Evolutionary conservation across 2,888 invertebrate species (phyloP).

Genomic region (Cynaeus angustus): DNA sequence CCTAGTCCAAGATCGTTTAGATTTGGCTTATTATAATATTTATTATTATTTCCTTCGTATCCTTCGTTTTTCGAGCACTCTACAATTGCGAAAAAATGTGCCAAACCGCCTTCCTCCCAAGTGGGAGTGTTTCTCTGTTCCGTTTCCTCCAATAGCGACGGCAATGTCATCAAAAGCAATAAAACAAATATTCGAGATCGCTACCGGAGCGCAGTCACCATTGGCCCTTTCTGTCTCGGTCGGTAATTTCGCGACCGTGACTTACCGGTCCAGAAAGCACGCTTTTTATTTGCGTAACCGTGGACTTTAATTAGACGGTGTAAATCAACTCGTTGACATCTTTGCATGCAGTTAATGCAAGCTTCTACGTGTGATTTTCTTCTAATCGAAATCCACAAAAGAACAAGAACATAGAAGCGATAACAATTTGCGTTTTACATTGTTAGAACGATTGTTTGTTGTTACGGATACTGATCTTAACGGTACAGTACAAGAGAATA

Average conservation of each 20-base stretch:
- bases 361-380: constrained; percentile 21
- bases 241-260: constrained; percentile 54
- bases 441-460: constrained; percentile 9
- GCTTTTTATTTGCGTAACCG: constrained; percentile 33
- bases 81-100: constrained; percentile 9
- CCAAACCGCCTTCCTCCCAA: constrained; percentile 46
- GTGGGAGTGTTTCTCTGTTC: constrained; percentile 60
- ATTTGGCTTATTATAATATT: no score
- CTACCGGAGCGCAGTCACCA: constrained; percentile 55
- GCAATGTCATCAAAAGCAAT: constrained; percentile 63
- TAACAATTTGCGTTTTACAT: constrained; percentile 13
- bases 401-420: constrained; percentile 14
- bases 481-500: neutral
- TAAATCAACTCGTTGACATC: constrained; percentile 40
- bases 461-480: constrained; percentile 23
- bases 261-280: constrained; percentile 57
- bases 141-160: constrained; percentile 62
- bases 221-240: constrained; percentile 54
- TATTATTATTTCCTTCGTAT: no score
- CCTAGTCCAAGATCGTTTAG: no score
- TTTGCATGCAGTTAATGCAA: constrained; percentile 33
- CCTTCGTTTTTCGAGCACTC: neutral
- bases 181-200: constrained; percentile 63
- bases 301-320: constrained; percentile 26
- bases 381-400: constrained; percentile 8